Evolutionary conservation across 2,113 vertebrate genomes (phyloP).

Genomic region (Vulpes vulpes): DNA sequence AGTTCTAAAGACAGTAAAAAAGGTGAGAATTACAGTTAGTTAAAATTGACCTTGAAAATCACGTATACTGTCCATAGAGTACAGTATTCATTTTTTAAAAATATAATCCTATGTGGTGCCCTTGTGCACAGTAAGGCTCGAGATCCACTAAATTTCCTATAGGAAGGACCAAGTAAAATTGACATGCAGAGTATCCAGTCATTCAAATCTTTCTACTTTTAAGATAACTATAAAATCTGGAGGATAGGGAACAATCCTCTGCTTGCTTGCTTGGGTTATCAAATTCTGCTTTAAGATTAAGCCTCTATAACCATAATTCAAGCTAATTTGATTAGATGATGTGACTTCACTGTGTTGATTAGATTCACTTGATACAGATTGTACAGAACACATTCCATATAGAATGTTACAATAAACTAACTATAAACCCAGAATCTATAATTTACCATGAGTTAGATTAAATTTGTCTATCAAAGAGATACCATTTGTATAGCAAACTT

Average conservation of each 20-base stretch:
- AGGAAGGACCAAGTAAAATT: background rate
- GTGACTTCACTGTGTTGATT: background rate
- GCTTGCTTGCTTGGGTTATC: background rate
- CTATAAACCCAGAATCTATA: background rate
- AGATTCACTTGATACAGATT: background rate
- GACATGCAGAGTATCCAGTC: background rate
- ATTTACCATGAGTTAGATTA: background rate
- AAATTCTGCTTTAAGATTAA: constrained; percentile 10
- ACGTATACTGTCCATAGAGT: background rate
- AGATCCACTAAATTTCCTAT: background rate
- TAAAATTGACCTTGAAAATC: background rate
- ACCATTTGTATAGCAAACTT: background rate
- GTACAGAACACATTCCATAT: background rate
- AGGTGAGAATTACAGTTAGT: background rate
- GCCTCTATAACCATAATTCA: background rate
- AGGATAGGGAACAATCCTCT: background rate
- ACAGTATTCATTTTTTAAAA: background rate
- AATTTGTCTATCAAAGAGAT: background rate
- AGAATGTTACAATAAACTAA: background rate
- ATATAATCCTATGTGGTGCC: background rate
- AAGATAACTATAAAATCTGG: background rate
- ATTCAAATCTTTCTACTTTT: background rate
- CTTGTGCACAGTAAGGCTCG: background rate
- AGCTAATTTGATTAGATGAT: background rate
- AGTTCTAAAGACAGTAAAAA: background rate